Conservation (phyloP, 1,140 invertebrate genomes). For the Pararge aegeria region DNA sequence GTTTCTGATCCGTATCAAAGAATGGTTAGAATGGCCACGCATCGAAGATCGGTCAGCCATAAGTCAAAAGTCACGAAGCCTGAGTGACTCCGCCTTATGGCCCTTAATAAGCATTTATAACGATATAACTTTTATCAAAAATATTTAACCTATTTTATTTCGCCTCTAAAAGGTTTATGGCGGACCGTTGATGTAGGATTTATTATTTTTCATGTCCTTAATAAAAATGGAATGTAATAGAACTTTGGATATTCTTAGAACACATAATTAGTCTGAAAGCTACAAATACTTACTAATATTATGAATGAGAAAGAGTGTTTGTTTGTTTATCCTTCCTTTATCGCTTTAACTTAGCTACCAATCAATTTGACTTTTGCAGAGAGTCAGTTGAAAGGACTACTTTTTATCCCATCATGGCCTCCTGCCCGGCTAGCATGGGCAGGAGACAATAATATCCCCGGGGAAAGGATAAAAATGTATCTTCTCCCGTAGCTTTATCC, state of each 20-base stretch:
- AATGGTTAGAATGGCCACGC: conserved; percentile 56
- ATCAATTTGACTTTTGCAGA: too few species aligned
- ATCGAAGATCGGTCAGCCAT: conserved; percentile 61
- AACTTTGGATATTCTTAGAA: background rate
- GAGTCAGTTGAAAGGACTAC: too few species aligned
- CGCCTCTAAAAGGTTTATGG: conserved; percentile 27
- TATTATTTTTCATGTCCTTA: conserved; percentile 12
- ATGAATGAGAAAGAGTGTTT: background rate
- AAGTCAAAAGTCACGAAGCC: conserved; percentile 74
- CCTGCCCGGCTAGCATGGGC: too few species aligned
- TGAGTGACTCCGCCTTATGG: conserved; percentile 63
- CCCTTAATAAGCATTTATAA: conserved; percentile 67
- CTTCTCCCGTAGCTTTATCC: too few species aligned
- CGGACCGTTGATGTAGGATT: conserved; percentile 19
- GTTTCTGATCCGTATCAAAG: conserved; percentile 49
- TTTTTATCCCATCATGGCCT: too few species aligned
- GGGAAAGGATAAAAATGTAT: too few species aligned
- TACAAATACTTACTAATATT: too few species aligned
- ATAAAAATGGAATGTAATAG: background rate
- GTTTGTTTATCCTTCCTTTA: too few species aligned
- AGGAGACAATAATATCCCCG: too few species aligned
- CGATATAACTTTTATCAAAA: conserved; percentile 68
- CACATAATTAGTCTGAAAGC: background rate
- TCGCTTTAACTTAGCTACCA: too few species aligned
- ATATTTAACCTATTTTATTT: conserved; percentile 68